phyloP scores from a whole-genome alignment of 92 coral and sea anemone species.

The Umimayanthus chanpuru region DNA sequence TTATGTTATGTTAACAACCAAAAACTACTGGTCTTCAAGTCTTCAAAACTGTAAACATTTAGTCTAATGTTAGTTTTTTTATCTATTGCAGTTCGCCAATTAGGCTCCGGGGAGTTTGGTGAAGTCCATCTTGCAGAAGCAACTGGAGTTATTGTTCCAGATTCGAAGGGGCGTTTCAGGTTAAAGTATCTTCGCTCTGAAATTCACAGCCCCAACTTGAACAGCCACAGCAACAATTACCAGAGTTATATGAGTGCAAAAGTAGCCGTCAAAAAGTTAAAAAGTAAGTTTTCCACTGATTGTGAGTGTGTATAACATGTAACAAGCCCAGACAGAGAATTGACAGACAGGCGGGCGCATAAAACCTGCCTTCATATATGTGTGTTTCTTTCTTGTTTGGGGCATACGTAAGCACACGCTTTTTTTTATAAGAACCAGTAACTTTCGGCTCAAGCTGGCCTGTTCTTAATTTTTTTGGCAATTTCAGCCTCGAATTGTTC shows the following conservation, averaged over 20 bases:
- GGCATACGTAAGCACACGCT: no score
- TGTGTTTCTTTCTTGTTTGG: no score
- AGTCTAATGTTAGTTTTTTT: neutral
- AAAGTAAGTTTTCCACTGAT: constrained; percentile 61
- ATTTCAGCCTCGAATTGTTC: no score
- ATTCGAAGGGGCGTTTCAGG: constrained; percentile 84
- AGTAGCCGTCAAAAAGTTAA: constrained; percentile 90
- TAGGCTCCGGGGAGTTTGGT: constrained; percentile 96
- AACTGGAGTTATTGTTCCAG: constrained; percentile 85
- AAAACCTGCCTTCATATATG: no score
- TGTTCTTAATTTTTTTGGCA: no score
- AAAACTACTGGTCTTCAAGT: no score
- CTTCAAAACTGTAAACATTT: no score
- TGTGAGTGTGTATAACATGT: no score
- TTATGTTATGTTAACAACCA: neutral
- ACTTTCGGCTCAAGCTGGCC: no score
- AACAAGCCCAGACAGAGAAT: no score
- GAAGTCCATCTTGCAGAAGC: constrained; percentile 89
- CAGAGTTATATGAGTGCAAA: constrained; percentile 74
- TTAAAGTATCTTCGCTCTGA: constrained; percentile 69
- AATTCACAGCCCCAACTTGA: constrained; percentile 63
- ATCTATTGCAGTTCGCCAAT: constrained; percentile 57
- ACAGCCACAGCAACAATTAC: constrained; percentile 56
- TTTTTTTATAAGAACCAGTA: no score
- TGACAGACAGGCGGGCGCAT: no score